phyloP scores from a whole-genome alignment of 2,113 vertebrate genomes.

The Phoxinus phoxinus region DNA sequence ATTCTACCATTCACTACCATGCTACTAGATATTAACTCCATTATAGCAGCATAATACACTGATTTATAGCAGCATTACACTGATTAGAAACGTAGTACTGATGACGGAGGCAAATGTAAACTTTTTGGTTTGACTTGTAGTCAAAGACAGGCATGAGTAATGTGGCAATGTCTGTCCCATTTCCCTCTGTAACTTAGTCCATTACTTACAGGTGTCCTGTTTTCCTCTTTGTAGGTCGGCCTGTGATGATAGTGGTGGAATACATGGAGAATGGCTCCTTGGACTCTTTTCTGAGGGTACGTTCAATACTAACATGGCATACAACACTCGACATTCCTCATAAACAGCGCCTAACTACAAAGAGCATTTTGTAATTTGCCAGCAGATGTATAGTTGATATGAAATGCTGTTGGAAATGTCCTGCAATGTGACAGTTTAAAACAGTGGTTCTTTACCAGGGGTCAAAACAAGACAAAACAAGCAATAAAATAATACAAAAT shows the following conservation, averaged over 20 bases:
- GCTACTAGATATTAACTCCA: background rate
- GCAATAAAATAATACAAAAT: background rate
- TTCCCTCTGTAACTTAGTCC: background rate
- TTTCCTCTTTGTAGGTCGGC: slow-evolving; percentile 47
- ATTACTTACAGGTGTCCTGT: slow-evolving; percentile 15
- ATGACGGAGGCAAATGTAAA: background rate
- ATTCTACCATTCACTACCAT: background rate
- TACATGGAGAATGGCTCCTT: slow-evolving; percentile 59
- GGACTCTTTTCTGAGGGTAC: slow-evolving; percentile 59
- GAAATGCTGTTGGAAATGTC: background rate
- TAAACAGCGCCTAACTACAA: background rate
- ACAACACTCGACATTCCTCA: background rate
- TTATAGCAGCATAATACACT: background rate
- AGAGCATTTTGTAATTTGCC: background rate
- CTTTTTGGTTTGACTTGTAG: background rate
- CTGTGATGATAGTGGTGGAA: slow-evolving; percentile 59
- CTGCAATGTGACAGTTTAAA: background rate
- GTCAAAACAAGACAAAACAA: background rate
- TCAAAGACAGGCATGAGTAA: background rate
- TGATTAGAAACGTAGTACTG: background rate
- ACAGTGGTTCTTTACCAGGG: background rate
- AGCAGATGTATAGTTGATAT: background rate
- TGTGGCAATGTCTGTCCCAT: background rate
- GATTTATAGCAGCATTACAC: background rate
- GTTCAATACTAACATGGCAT: background rate